phyloP scores from a whole-genome alignment of 2,888 invertebrate genomes.

The Macrosoma leucophasiata region DNA sequence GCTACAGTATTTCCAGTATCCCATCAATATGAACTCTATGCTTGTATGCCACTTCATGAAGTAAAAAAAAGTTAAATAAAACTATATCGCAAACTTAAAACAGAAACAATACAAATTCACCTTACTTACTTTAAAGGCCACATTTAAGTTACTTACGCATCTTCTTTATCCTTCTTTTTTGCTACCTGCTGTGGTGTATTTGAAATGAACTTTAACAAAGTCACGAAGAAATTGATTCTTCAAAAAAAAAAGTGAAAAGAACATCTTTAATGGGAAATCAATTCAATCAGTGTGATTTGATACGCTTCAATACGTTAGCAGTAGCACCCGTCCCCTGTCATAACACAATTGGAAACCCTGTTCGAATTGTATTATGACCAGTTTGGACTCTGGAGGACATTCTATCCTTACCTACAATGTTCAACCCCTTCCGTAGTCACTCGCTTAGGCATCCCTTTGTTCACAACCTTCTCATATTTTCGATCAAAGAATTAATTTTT shows the following conservation, averaged over 20 bases:
- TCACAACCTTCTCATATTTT: conserved; percentile 66
- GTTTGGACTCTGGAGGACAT: conserved; percentile 11
- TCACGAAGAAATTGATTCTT: conserved; percentile 52
- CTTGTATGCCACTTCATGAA: too few relatives aligned
- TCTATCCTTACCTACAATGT: conserved; percentile 13
- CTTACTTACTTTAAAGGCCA: too few relatives aligned
- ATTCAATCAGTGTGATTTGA: conserved; percentile 62
- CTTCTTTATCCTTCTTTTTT: conserved; percentile 10
- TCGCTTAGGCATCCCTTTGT: conserved; percentile 36
- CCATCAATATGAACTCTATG: too few relatives aligned
- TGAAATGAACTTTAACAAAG: conserved; percentile 45
- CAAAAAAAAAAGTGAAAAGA: conserved; percentile 36
- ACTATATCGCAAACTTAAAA: too few relatives aligned
- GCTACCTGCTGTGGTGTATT: too few relatives aligned
- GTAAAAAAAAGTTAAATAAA: too few relatives aligned
- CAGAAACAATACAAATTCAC: too few relatives aligned
- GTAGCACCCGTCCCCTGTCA: conserved; percentile 31
- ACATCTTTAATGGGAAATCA: conserved; percentile 59
- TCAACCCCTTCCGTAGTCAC: conserved; percentile 4
- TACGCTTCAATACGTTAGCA: conserved; percentile 47
- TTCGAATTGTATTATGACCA: conserved; percentile 12
- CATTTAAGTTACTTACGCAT: too few relatives aligned
- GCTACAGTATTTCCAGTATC: too few relatives aligned
- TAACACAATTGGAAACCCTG: conserved; percentile 26
- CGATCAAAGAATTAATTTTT: conserved; percentile 55